Conservation (phyloP, 2,797 vertebrate genomes). For the Scyliorhinus canicula region DNA sequence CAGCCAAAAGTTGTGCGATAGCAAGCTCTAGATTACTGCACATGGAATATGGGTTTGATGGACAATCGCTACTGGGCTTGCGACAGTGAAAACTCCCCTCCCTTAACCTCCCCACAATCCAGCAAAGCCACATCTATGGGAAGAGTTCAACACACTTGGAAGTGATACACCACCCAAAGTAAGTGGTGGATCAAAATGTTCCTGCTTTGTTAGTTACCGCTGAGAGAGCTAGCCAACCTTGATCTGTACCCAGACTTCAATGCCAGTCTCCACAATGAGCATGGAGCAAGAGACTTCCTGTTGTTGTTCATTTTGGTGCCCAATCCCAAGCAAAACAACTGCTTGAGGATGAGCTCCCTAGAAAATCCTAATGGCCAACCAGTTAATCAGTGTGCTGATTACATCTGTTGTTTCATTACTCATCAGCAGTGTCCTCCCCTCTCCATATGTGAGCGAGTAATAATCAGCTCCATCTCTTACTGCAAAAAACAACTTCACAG, state of each 20-base stretch:
- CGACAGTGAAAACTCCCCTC: neutral
- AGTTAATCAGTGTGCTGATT: constrained; percentile 40
- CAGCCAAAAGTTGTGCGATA: neutral
- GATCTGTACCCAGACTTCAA: no score
- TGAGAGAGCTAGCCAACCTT: neutral
- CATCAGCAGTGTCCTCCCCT: constrained; percentile 72
- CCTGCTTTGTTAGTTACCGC: neutral
- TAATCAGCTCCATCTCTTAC: constrained; percentile 59
- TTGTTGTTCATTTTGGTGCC: neutral
- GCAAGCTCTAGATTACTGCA: neutral
- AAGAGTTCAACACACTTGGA: neutral
- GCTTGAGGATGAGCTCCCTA: neutral
- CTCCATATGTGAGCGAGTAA: constrained; percentile 75
- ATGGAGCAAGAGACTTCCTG: neutral
- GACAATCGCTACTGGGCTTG: neutral
- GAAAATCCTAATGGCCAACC: neutral
- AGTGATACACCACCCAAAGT: neutral
- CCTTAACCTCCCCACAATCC: neutral
- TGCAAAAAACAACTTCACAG: constrained; percentile 98
- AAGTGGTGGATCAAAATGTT: neutral
- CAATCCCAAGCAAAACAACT: neutral
- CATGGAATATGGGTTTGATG: neutral
- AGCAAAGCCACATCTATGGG: neutral
- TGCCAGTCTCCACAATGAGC: neutral
- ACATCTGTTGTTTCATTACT: constrained; percentile 61